These are phyloP conservation scores for Ichneumon xanthorius DNA, from an alignment of 2,888 invertebrate species.

Conservation along the genomic window DNA sequence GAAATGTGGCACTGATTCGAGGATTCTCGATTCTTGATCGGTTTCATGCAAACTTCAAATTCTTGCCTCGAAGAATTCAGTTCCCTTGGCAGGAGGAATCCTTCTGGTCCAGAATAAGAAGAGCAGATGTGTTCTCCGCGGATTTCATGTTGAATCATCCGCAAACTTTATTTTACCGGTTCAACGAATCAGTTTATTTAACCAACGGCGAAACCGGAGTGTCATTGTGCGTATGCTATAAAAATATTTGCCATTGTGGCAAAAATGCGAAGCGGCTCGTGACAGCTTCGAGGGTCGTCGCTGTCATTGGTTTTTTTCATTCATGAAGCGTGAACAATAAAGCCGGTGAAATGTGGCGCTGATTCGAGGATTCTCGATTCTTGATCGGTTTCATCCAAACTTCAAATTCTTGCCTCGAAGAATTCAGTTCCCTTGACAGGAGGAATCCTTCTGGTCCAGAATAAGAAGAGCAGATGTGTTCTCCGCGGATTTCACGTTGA, in stretches of 20 bases:
- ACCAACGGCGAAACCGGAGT: conserved; percentile 30
- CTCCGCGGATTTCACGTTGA: background rate
- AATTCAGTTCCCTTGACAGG: background rate
- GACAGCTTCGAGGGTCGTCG: conserved; percentile 34
- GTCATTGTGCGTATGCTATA: conserved; percentile 75
- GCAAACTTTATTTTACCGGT: background rate
- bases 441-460: background rate
- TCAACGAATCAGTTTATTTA: background rate
- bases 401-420: background rate
- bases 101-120: too few relatives aligned
- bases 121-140: too few relatives aligned
- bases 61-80: too few relatives aligned
- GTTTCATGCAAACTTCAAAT: too few relatives aligned
- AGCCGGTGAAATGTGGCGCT: background rate
- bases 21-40: too few relatives aligned
- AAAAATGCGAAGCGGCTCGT: conserved; percentile 73
- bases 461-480: background rate
- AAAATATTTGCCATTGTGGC: conserved; percentile 84
- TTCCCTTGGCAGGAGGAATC: too few relatives aligned
- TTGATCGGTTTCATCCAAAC: background rate
- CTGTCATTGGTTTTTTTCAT: background rate
- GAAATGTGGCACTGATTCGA: too few relatives aligned
- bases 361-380: background rate
- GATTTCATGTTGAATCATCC: background rate
- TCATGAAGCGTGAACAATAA: background rate